These are phyloP conservation scores for Dendroctonus ponderosae DNA, from an alignment of 1,140 invertebrate genomes.

Conservation along the genomic window DNA sequence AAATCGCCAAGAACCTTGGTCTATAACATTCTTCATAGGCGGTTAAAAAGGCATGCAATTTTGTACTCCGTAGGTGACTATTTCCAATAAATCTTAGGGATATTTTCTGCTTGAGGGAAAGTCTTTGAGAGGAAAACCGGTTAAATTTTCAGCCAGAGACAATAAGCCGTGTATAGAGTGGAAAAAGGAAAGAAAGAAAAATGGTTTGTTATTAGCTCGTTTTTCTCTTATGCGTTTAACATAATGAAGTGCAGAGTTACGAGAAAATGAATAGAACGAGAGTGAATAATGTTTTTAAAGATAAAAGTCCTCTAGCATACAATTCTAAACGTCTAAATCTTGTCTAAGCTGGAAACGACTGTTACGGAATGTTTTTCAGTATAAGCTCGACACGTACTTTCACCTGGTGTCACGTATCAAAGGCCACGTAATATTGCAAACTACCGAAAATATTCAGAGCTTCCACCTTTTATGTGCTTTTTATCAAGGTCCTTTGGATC, in stretches of 20 bases:
- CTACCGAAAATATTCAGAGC: not conserved
- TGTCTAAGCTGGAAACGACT: too few relatives aligned
- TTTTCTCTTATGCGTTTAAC: not conserved
- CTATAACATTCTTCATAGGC: conserved; percentile 12
- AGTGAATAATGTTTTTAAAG: not conserved
- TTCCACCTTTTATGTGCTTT: conserved; percentile 7
- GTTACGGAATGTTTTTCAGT: too few relatives aligned
- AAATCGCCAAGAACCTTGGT: conserved; percentile 9
- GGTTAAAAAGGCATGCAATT: conserved; percentile 27
- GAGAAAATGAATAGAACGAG: conserved; percentile 1
- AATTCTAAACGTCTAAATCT: too few relatives aligned
- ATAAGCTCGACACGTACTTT: too few relatives aligned
- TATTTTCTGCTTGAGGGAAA: conserved; percentile 25
- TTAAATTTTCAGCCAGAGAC: conserved; percentile 18
- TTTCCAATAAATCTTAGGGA: conserved; percentile 24
- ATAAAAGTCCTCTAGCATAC: too few relatives aligned
- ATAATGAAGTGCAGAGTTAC: not conserved
- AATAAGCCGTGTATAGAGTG: conserved; percentile 7
- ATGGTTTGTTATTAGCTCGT: conserved; percentile 20
- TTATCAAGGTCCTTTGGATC: conserved; percentile 1
- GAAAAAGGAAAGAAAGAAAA: conserved; percentile 17
- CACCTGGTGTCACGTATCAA: conserved; percentile 4
- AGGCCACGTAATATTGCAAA: not conserved
- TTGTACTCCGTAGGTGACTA: conserved; percentile 18
- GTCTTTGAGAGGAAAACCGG: conserved; percentile 7